phyloP scores from a whole-genome alignment of 1,140 invertebrate species.

The Diplogasteroides magnus region DNA sequence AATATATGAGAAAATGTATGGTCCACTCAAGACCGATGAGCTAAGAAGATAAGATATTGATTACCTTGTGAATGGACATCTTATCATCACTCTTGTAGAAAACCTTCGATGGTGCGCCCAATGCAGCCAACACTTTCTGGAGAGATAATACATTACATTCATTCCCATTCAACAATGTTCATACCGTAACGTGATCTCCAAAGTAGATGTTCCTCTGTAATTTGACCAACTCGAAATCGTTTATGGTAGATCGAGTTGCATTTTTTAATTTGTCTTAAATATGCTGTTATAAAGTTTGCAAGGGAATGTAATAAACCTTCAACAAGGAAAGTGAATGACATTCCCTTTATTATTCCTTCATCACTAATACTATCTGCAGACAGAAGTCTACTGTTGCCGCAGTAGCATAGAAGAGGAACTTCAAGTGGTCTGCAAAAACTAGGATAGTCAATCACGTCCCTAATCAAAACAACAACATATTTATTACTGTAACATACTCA shows the following conservation, averaged over 20 bases:
- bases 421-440: conserved; percentile 21
- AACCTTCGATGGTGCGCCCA: conserved; percentile 46
- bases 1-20: no score
- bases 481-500: conserved; percentile 24
- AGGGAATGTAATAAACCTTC: no score
- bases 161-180: background rate
- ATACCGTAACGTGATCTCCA: conserved; percentile 16
- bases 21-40: no score
- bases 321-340: no score
- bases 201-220: conserved; percentile 27
- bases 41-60: no score
- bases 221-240: conserved; percentile 23
- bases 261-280: no score
- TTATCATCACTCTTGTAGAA: conserved; percentile 55
- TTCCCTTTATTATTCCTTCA: no score
- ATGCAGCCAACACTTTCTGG: conserved; percentile 19
- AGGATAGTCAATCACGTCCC: conserved; percentile 17
- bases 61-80: conserved; percentile 50
- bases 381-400: no score
- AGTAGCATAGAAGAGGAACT: conserved; percentile 40
- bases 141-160: background rate
- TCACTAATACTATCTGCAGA: no score
- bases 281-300: no score
- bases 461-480: background rate
- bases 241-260: no score